Evolutionary conservation across 1,140 invertebrate species (phyloP).

Genomic region (Steinernema khuongi): DNA sequence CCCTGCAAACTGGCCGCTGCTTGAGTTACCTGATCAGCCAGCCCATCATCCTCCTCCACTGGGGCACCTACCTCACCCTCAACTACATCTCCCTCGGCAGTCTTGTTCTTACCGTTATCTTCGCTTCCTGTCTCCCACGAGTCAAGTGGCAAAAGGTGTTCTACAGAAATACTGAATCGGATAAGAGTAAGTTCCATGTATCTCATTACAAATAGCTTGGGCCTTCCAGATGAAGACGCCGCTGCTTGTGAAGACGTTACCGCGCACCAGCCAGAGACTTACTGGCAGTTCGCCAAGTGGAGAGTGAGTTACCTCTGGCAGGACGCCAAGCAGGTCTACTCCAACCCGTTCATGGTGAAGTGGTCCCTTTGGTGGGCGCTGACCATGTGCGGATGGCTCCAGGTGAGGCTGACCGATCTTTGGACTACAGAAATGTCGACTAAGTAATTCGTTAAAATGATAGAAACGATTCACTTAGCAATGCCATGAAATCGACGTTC

Average conservation of each 20-base stretch:
- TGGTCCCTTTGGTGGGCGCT: conserved; percentile 83
- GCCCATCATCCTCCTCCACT: conserved; percentile 65
- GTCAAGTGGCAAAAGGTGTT: conserved; percentile 74
- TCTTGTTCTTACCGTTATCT: conserved; percentile 69
- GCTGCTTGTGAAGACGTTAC: conserved; percentile 16
- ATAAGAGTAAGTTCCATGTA: conserved; percentile 19
- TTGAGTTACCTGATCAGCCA: conserved; percentile 69
- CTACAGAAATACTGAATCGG: conserved; percentile 28
- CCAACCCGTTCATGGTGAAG: conserved; percentile 69
- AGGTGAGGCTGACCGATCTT: too few species aligned
- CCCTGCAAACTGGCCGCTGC: conserved; percentile 70
- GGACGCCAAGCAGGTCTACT: conserved; percentile 71
- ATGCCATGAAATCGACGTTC: conserved; percentile 36
- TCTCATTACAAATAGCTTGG: neutral
- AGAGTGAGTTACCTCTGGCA: conserved; percentile 62
- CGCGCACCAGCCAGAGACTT: conserved; percentile 7
- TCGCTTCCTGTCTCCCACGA: conserved; percentile 72
- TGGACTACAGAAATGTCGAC: too few species aligned
- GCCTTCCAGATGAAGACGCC: conserved; percentile 9
- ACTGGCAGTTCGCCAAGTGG: conserved; percentile 37
- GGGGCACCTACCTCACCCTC: conserved; percentile 67
- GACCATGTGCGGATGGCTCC: conserved; percentile 74
- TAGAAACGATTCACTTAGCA: conserved; percentile 10
- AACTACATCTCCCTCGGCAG: conserved; percentile 70
- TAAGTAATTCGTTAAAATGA: neutral